phyloP scores from a whole-genome alignment of 1,140 invertebrate genomes.

The Chymomyza costata region DNA sequence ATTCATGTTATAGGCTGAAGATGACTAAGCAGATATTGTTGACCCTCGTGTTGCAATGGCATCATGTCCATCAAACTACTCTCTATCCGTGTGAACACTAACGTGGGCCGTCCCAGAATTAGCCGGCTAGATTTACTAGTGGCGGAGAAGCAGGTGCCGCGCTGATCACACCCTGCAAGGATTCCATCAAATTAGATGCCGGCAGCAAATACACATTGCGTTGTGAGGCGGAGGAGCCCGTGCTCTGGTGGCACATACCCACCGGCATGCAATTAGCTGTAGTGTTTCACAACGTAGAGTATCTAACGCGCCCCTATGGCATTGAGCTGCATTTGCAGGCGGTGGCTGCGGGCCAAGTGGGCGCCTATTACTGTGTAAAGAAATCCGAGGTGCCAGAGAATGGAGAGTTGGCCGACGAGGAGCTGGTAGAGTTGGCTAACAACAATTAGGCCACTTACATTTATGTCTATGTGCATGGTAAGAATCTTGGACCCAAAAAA shows the following conservation, averaged over 20 bases:
- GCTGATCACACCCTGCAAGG: constrained; percentile 75
- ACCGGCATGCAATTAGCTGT: not conserved
- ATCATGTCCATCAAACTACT: too few species aligned
- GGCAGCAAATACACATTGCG: constrained; percentile 76
- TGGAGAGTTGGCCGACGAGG: constrained; percentile 59
- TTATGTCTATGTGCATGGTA: constrained; percentile 83
- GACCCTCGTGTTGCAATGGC: too few species aligned
- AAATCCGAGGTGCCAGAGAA: constrained; percentile 5
- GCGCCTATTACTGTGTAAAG: constrained; percentile 79
- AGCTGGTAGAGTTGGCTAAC: constrained; percentile 72
- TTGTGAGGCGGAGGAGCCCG: constrained; percentile 76
- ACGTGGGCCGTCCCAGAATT: too few species aligned
- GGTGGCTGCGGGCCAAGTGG: constrained; percentile 76
- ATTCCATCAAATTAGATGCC: constrained; percentile 75
- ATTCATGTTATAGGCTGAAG: too few species aligned
- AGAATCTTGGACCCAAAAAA: too few species aligned
- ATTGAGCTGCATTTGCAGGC: constrained; percentile 74
- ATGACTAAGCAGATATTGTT: too few species aligned
- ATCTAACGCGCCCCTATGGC: constrained; percentile 71
- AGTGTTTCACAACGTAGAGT: constrained; percentile 35
- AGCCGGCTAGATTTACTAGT: too few species aligned
- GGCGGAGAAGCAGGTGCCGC: constrained; percentile 63
- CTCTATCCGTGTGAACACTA: too few species aligned
- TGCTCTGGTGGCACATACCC: constrained; percentile 76
- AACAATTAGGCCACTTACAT: constrained; percentile 76